Evolutionary conservation across 2,888 invertebrate species (phyloP).

Genomic region (Cremastinae sp.): DNA sequence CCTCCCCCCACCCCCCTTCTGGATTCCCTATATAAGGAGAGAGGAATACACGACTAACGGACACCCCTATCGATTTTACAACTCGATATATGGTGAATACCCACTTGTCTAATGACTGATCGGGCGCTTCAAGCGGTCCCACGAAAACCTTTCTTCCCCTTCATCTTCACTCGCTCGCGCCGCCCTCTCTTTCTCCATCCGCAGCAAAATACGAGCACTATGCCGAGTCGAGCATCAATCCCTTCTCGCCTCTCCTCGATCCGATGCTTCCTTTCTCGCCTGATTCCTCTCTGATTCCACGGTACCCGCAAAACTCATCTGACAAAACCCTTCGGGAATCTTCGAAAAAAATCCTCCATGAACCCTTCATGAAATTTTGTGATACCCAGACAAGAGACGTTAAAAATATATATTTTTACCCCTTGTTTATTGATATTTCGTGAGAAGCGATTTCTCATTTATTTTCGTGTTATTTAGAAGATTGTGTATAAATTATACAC

Average conservation of each 20-base stretch:
- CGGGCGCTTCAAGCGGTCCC: slow-evolving; percentile 75
- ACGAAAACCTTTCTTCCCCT: slow-evolving; percentile 74
- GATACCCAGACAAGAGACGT: too few species aligned
- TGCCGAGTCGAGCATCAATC: slow-evolving; percentile 48
- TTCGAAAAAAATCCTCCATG: neutral
- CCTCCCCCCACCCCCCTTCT: slow-evolving; percentile 61
- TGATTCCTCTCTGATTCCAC: slow-evolving; percentile 46
- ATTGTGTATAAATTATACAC: too few species aligned
- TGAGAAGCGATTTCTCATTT: too few species aligned
- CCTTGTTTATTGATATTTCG: too few species aligned
- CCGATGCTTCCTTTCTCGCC: slow-evolving; percentile 34
- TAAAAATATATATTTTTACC: too few species aligned
- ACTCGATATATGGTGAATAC: slow-evolving; percentile 80
- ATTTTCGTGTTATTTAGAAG: too few species aligned
- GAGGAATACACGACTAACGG: slow-evolving; percentile 79
- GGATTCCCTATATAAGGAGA: slow-evolving; percentile 69
- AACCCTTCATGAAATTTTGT: slow-evolving; percentile 20
- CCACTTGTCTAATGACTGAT: slow-evolving; percentile 81
- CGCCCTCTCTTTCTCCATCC: slow-evolving; percentile 58
- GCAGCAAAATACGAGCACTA: slow-evolving; percentile 46
- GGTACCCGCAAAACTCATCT: slow-evolving; percentile 39
- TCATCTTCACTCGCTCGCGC: slow-evolving; percentile 54
- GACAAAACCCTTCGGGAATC: slow-evolving; percentile 34
- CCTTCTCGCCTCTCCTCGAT: slow-evolving; percentile 13
- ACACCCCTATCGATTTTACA: slow-evolving; percentile 81